phyloP scores from a whole-genome alignment of 2,888 invertebrate genomes.

The Oasisia sp. region DNA sequence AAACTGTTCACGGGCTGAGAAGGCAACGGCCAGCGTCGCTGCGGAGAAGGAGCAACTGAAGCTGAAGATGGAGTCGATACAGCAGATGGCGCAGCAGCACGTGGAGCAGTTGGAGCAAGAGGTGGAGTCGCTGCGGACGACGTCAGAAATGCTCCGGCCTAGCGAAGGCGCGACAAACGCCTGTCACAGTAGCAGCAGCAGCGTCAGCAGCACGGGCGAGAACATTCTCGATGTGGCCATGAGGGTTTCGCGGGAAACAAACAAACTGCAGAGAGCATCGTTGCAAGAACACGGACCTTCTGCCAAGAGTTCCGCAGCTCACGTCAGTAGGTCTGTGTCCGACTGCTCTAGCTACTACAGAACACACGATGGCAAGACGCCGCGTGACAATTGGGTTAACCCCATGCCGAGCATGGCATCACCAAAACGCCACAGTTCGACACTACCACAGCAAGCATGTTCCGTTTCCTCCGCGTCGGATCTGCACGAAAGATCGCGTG shows the following conservation, averaged over 20 bases:
- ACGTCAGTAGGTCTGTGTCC: background rate
- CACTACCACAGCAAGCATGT: background rate
- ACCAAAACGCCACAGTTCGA: background rate
- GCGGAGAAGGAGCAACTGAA: conserved; percentile 31
- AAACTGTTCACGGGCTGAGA: background rate
- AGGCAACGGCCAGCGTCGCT: conserved; percentile 20
- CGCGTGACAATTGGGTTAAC: background rate
- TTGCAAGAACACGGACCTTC: background rate
- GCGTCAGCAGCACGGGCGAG: background rate
- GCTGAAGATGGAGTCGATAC: conserved; percentile 21
- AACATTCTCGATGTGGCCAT: background rate
- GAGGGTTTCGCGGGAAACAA: conserved; percentile 19
- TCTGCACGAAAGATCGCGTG: background rate
- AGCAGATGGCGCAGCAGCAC: conserved; percentile 19
- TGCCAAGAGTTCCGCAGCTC: background rate
- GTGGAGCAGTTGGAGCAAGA: conserved; percentile 28
- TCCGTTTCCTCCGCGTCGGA: background rate
- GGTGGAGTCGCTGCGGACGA: conserved; percentile 18
- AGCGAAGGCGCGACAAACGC: background rate
- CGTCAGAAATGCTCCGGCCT: background rate
- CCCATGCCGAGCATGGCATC: background rate
- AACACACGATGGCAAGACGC: background rate
- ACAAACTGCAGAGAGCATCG: background rate
- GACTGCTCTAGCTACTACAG: background rate
- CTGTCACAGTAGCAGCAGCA: background rate